Evolutionary conservation across 2,797 vertebrate species (phyloP).

Genomic region (Cyclura pinguis): DNA sequence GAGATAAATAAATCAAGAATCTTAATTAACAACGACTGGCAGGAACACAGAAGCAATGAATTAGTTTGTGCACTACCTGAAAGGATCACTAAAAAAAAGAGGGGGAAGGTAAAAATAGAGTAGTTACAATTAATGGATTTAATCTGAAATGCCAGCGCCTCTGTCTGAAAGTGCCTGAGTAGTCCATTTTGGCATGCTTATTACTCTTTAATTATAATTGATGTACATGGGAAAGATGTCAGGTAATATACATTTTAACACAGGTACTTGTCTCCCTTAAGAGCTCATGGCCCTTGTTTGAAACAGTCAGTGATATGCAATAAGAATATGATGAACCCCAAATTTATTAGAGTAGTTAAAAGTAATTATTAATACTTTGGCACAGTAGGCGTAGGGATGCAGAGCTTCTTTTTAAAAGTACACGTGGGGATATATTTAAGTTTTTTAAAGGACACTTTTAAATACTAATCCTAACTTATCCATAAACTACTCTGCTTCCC

Average conservation of each 20-base stretch:
- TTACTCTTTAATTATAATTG: constrained; percentile 78
- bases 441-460: constrained; percentile 73
- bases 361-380: constrained; percentile 77
- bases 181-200: constrained; percentile 74
- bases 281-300: constrained; percentile 43
- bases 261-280: constrained; percentile 58
- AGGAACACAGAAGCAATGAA: constrained; percentile 68
- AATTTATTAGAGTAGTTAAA: constrained; percentile 80
- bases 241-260: constrained; percentile 56
- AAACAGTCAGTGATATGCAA: constrained; percentile 58
- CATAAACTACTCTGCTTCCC: constrained; percentile 23
- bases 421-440: background rate
- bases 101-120: constrained; percentile 48
- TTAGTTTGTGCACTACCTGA: constrained; percentile 66
- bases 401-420: constrained; percentile 50
- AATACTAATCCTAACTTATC: constrained; percentile 17
- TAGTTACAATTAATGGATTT: constrained; percentile 78
- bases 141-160: constrained; percentile 70
- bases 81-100: constrained; percentile 53
- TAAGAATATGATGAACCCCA: constrained; percentile 74
- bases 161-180: constrained; percentile 60
- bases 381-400: constrained; percentile 65
- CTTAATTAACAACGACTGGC: constrained; percentile 71
- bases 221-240: constrained; percentile 74
- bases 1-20: constrained; percentile 73